These are phyloP conservation scores for Drosophila guanche DNA, from an alignment of 1,140 invertebrate genomes.

Conservation along the genomic window DNA sequence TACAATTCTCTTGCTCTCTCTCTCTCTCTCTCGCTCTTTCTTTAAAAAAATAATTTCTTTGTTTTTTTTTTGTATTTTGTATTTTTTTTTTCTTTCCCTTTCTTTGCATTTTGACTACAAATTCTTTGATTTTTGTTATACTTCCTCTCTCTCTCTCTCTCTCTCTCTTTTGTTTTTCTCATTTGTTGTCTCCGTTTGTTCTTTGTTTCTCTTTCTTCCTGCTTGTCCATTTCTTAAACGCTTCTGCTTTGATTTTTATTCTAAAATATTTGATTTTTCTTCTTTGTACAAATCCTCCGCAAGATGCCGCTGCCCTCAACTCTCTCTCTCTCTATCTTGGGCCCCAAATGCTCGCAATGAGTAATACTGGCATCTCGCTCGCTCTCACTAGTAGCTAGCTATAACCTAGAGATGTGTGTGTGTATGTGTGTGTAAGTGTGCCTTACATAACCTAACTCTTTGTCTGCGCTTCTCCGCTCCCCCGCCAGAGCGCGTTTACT, in stretches of 20 bases:
- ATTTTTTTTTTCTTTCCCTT: slow-evolving; percentile 28
- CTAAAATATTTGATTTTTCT: slow-evolving; percentile 3
- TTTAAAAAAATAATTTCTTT: slow-evolving; percentile 2
- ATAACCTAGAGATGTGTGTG: slow-evolving; percentile 24
- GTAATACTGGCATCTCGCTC: slow-evolving; percentile 42
- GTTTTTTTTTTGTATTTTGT: slow-evolving; percentile 10
- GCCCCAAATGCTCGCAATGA: slow-evolving; percentile 27
- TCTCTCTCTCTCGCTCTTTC: slow-evolving; percentile 3
- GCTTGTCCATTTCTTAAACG: slow-evolving; percentile 1
- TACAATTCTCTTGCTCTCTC: slow-evolving; percentile 16
- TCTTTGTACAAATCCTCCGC: slow-evolving; percentile 25
- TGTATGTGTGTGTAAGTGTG: slow-evolving; percentile 14
- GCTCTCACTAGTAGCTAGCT: slow-evolving; percentile 3
- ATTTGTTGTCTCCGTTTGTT: slow-evolving; percentile 32
- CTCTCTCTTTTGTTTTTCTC: slow-evolving; percentile 4
- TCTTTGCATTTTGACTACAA: slow-evolving; percentile 65
- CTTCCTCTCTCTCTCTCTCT: background rate
- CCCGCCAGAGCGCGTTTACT: slow-evolving; percentile 47
- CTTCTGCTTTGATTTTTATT: slow-evolving; percentile 7
- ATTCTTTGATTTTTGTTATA: slow-evolving; percentile 75
- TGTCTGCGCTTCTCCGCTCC: slow-evolving; percentile 32
- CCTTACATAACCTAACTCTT: slow-evolving; percentile 29
- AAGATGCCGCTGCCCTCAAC: background rate
- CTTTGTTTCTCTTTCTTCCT: slow-evolving; percentile 7
- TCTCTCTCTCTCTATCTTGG: no score